Evolutionary conservation across 2,888 invertebrate genomes (phyloP).

Genomic region (Dexiosoma caninum): DNA sequence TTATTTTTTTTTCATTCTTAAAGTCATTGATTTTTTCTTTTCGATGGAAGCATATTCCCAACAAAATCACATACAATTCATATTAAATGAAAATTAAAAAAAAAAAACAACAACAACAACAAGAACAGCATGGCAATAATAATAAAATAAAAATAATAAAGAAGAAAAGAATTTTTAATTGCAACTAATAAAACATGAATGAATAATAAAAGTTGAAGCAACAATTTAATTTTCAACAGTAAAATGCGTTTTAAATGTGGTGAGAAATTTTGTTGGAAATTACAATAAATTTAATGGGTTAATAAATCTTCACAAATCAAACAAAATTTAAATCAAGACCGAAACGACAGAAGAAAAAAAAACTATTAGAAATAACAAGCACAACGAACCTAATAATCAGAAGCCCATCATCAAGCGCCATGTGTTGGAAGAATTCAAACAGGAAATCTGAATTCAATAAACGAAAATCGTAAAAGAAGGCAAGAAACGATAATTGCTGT

Average conservation of each 20-base stretch:
- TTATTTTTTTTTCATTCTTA: too few species aligned
- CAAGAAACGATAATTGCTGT: constrained; percentile 50
- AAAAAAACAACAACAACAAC: neutral
- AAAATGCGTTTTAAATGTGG: constrained; percentile 24
- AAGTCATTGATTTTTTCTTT: neutral
- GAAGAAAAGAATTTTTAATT: neutral
- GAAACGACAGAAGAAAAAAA: neutral
- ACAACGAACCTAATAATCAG: neutral
- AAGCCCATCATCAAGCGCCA: constrained; percentile 61
- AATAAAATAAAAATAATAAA: too few species aligned
- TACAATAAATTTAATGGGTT: constrained; percentile 46
- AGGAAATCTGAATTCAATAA: constrained; percentile 37
- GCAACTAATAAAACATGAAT: neutral
- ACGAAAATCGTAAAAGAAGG: neutral
- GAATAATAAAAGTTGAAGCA: neutral
- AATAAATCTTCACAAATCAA: constrained; percentile 52
- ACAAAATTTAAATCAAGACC: neutral
- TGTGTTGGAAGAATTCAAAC: constrained; percentile 30
- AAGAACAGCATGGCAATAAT: too few species aligned
- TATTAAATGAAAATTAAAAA: neutral
- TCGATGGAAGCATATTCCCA: neutral
- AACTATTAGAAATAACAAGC: neutral
- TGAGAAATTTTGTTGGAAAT: constrained; percentile 21
- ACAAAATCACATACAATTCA: constrained; percentile 3
- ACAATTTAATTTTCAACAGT: constrained; percentile 36